Conservation (phyloP, 2,888 invertebrate genomes). For the Pomacea canaliculata region DNA sequence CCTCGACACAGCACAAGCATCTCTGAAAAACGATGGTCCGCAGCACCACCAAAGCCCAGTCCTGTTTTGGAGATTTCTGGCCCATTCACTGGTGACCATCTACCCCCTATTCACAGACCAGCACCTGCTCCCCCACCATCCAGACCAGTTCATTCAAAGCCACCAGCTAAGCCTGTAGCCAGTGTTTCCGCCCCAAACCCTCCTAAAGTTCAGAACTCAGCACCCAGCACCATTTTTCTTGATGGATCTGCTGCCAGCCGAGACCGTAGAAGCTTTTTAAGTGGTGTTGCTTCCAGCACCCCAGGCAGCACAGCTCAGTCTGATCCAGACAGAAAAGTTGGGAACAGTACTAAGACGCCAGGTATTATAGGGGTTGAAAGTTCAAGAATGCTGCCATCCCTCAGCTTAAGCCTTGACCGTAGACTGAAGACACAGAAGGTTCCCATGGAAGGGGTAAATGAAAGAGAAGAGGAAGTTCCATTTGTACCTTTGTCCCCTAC, state of each 20-base stretch:
- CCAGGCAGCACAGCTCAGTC: too few relatives aligned
- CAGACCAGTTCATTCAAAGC: slow-evolving; percentile 7
- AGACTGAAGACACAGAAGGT: neutral
- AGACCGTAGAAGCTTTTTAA: slow-evolving; percentile 3
- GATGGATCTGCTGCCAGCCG: neutral
- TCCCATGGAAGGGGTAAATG: neutral
- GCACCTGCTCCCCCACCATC: neutral
- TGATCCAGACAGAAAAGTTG: too few relatives aligned
- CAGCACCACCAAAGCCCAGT: slow-evolving; percentile 17
- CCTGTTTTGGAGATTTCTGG: slow-evolving; percentile 19
- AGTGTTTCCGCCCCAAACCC: slow-evolving; percentile 1
- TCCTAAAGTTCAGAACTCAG: neutral
- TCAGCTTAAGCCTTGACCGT: neutral
- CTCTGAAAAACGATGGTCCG: slow-evolving; percentile 17
- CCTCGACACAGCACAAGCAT: slow-evolving; percentile 26
- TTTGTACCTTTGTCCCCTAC: slow-evolving; percentile 7
- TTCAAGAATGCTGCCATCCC: too few relatives aligned
- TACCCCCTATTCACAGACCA: neutral
- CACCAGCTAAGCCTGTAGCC: slow-evolving; percentile 10
- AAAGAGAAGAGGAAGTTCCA: slow-evolving; percentile 1
- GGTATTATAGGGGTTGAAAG: too few relatives aligned
- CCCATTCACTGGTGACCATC: slow-evolving; percentile 11
- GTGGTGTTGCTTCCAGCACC: too few relatives aligned
- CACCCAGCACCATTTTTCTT: neutral
- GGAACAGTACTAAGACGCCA: too few relatives aligned